phyloP scores from a whole-genome alignment of 2,113 vertebrate species.

The Zapornia atra region DNA sequence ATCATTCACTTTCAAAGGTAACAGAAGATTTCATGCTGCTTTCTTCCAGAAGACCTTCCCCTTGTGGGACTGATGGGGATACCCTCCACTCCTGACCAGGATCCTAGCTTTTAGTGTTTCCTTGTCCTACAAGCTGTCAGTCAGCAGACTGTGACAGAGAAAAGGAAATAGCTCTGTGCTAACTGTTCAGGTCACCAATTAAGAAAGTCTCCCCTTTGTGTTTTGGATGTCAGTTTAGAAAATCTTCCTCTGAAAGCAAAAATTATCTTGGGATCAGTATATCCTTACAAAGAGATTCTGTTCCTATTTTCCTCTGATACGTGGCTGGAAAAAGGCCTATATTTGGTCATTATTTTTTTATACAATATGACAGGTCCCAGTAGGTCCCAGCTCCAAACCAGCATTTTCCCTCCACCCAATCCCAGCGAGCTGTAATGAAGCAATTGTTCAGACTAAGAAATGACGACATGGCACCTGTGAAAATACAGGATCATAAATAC shows the following conservation, averaged over 20 bases:
- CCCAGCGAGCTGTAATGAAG: neutral
- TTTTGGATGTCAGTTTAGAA: neutral
- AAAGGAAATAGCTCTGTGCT: neutral
- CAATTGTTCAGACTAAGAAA: neutral
- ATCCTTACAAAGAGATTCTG: neutral
- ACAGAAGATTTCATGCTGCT: neutral
- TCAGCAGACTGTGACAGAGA: neutral
- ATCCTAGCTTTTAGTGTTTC: neutral
- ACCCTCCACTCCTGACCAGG: neutral
- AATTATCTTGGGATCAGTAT: neutral
- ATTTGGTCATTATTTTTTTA: neutral
- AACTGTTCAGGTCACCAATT: neutral
- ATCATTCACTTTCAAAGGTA: neutral
- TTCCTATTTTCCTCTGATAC: neutral
- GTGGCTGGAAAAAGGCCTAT: neutral
- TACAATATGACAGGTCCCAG: neutral
- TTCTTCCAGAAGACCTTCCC: neutral
- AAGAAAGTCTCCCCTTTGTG: neutral
- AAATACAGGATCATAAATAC: slow-evolving; percentile 28
- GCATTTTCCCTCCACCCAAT: neutral
- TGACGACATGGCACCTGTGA: neutral
- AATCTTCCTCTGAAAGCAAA: neutral
- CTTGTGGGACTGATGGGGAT: neutral
- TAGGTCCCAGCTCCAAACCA: neutral
- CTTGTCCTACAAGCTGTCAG: neutral